Percentiles rank a stretch among this genome's conserved stretches.
phyloP scores from a whole-genome alignment of 1,140 invertebrate genomes.

The Holcopasites calliopsidis region DNA sequence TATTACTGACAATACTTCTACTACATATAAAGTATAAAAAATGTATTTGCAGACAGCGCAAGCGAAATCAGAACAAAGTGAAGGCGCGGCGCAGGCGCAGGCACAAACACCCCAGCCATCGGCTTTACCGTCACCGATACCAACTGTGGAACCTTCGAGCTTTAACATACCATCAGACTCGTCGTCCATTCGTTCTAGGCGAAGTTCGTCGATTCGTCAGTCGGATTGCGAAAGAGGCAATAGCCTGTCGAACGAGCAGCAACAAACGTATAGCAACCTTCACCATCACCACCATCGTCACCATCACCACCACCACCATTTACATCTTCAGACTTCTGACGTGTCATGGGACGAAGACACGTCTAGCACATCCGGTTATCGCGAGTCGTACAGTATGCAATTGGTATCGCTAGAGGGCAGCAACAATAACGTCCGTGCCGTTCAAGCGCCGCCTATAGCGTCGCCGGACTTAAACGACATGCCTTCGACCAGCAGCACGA shows the following conservation, averaged over 20 bases:
- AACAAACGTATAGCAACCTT: conserved; percentile 41
- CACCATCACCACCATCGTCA: conserved; percentile 56
- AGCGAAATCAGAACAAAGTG: conserved; percentile 36
- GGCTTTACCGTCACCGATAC: conserved; percentile 66
- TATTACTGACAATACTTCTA: not conserved
- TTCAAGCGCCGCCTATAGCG: conserved; percentile 81
- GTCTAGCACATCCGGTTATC: conserved; percentile 90
- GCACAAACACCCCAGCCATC: conserved; percentile 46
- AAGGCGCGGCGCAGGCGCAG: not conserved
- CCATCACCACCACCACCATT: conserved; percentile 63
- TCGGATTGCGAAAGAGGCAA: conserved; percentile 57
- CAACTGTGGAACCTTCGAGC: conserved; percentile 59
- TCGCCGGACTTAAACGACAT: conserved; percentile 82
- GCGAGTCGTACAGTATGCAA: conserved; percentile 83
- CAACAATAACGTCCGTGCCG: conserved; percentile 73
- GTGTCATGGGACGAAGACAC: conserved; percentile 89
- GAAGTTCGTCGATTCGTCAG: conserved; percentile 58
- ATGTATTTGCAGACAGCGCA: conserved; percentile 27
- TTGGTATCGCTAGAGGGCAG: conserved; percentile 77
- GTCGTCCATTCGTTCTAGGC: conserved; percentile 63
- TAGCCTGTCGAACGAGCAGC: conserved; percentile 47
- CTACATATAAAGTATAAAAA: too few relatives aligned
- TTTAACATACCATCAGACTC: conserved; percentile 69
- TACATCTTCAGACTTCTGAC: conserved; percentile 68
- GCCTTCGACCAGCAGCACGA: conserved; percentile 82